Conservation (phyloP, 2,888 invertebrate species). For the Cheilosia impressa region DNA sequence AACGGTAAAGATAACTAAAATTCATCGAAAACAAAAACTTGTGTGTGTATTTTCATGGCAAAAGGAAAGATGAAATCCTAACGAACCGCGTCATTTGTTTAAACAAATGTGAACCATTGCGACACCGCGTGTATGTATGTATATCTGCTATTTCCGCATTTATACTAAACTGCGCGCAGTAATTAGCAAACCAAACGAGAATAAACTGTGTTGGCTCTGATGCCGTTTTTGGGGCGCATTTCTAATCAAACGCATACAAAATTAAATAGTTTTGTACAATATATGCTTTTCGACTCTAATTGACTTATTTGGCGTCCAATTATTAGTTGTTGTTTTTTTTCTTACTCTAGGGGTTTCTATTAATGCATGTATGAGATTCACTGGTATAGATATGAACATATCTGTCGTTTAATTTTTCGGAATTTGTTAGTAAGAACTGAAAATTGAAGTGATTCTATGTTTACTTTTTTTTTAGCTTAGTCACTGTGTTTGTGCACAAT, state of each 20-base stretch:
- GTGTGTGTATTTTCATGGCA: constrained; percentile 25
- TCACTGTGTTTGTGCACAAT: constrained; percentile 18
- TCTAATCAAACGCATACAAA: constrained; percentile 42
- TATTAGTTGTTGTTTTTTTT: constrained; percentile 8
- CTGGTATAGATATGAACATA: constrained; percentile 5
- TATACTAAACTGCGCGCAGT: constrained; percentile 53
- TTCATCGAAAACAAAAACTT: constrained; percentile 25
- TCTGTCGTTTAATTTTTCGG: constrained; percentile 1
- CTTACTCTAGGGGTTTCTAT: constrained; percentile 27
- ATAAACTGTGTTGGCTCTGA: not conserved
- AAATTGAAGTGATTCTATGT: constrained; percentile 11
- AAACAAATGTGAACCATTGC: constrained; percentile 42
- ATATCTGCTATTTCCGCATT: constrained; percentile 61
- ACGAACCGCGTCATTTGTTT: constrained; percentile 49
- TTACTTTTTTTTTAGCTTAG: constrained; percentile 10
- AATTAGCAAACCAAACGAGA: constrained; percentile 45
- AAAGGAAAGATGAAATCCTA: constrained; percentile 39
- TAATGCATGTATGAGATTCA: constrained; percentile 26
- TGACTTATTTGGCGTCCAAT: constrained; percentile 57
- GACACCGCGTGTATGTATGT: constrained; percentile 55
- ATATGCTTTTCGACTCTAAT: constrained; percentile 26
- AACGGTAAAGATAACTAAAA: constrained; percentile 37
- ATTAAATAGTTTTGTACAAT: not conserved
- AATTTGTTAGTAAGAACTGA: constrained; percentile 5
- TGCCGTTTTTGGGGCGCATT: constrained; percentile 35